phyloP scores from a whole-genome alignment of 2,797 vertebrate genomes.

The Hipposideros larvatus region DNA sequence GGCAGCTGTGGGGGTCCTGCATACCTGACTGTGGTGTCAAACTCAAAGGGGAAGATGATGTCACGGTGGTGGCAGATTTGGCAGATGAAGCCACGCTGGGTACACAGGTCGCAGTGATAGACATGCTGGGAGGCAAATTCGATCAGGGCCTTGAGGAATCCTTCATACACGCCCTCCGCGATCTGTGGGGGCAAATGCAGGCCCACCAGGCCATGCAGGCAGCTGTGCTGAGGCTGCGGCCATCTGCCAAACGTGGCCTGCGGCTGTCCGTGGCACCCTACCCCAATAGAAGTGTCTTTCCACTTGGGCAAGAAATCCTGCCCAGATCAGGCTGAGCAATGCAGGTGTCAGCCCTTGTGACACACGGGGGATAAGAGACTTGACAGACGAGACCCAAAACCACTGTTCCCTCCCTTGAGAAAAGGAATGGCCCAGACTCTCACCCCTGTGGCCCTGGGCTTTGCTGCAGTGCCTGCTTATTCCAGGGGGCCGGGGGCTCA shows the following conservation, averaged over 20 bases:
- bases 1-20: not conserved
- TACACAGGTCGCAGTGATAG: constrained; percentile 95
- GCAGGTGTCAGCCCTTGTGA: accelerated
- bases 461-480: not conserved
- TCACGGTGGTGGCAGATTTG: constrained; percentile 93
- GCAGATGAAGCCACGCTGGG: constrained; percentile 97
- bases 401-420: not conserved
- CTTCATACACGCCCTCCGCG: constrained; percentile 90
- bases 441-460: not conserved
- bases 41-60: constrained; percentile 98
- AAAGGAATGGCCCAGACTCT: not conserved
- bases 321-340: not conserved
- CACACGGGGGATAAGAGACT: accelerated
- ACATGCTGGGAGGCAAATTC: constrained; percentile 93
- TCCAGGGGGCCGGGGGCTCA: not conserved
- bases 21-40: constrained; percentile 94
- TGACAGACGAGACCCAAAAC: not conserved
- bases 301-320: not conserved
- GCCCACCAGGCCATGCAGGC: not conserved
- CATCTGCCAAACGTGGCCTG: accelerated
- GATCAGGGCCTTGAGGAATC: constrained; percentile 90
- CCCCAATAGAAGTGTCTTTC: not conserved
- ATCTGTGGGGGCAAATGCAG: constrained; percentile 87
- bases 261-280: not conserved
- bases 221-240: not conserved